These are phyloP conservation scores for Cotesia congregata DNA, from an alignment of 2,888 invertebrate species.

Conservation along the genomic window DNA sequence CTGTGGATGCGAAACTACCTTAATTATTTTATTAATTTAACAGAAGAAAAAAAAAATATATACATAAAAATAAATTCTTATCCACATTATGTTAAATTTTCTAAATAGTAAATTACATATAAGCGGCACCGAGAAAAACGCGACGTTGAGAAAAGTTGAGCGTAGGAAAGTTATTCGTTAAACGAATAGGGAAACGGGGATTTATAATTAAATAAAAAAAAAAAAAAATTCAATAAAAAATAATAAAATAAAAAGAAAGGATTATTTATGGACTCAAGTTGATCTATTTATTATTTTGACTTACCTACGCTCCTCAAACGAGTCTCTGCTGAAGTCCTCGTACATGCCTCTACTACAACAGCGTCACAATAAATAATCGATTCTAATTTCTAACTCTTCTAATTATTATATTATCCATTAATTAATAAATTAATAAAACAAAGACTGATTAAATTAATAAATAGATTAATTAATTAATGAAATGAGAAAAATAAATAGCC, in stretches of 20 bases:
- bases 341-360: constrained; percentile 78
- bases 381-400: constrained; percentile 48
- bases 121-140: constrained; percentile 52
- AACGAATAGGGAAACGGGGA: constrained; percentile 42
- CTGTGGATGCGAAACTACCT: too few species aligned
- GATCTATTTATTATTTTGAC: constrained; percentile 54
- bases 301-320: constrained; percentile 88
- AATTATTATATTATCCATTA: too few species aligned
- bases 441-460: background rate
- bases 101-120: background rate
- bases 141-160: constrained; percentile 53
- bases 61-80: constrained; percentile 10
- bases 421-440: too few species aligned
- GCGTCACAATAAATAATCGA: constrained; percentile 66
- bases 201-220: constrained; percentile 16
- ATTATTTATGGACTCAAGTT: constrained; percentile 30
- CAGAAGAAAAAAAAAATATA: background rate
- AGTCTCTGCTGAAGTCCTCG: constrained; percentile 90
- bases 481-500: background rate
- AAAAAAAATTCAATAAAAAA: constrained; percentile 23
- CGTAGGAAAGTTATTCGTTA: constrained; percentile 37
- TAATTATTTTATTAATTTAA: too few species aligned
- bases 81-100: constrained; percentile 8
- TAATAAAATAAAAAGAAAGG: constrained; percentile 28
- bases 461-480: background rate